Evolutionary conservation across 1,140 invertebrate genomes (phyloP), one percentile per base, ranked within the genome.

Genomic region (Oryctes rhinoceros): DNA sequence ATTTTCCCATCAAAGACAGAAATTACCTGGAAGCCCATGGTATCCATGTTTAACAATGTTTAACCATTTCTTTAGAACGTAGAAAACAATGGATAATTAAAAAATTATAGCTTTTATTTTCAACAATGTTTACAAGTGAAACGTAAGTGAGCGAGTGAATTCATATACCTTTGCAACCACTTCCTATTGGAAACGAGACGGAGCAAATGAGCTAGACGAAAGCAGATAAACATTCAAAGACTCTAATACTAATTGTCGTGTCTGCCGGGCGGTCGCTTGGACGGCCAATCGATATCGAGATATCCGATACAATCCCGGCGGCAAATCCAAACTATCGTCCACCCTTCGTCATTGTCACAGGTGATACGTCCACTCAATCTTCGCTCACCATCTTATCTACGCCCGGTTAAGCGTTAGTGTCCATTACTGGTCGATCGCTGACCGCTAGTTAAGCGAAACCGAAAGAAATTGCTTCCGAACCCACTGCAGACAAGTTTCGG

Each of bases 281-380:
- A 1, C 49, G 49, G n/a, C 4, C 49, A 53, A 53, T 53, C 49
- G 49, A 53, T 53, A 53, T 15, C 4, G 49, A 53, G 49, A 53
- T 53, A 53, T 53, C 49, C 49, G 49, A 53, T 4, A 53, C 49
- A 53, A 53, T 53, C n/a, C 49, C 13, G n/a, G 4, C 13, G 49
- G 49, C 1, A 53, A 53, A 53, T 18, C 49, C 13, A 53, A 53
- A 53, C 49, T 53, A 18, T 53, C 49, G 49, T 53, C 49, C 49
- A 53, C 49, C 49, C 49, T 18, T 53, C 49, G 49, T 53, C 49
- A 53, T 53, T 53, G 49, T 53, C 49, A 53, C 49, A 18, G 49
- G 49, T 53, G 49, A 53, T 53, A 18, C 49, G 49, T 53, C 13
- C n/a, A 53, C n/a, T 53, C 49, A 53, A 53, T 53, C 49, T 53